Evolutionary conservation across 2,888 invertebrate species (phyloP), one percentile per base, ranked within the genome.

Genomic region (Conistra vaccinii): DNA sequence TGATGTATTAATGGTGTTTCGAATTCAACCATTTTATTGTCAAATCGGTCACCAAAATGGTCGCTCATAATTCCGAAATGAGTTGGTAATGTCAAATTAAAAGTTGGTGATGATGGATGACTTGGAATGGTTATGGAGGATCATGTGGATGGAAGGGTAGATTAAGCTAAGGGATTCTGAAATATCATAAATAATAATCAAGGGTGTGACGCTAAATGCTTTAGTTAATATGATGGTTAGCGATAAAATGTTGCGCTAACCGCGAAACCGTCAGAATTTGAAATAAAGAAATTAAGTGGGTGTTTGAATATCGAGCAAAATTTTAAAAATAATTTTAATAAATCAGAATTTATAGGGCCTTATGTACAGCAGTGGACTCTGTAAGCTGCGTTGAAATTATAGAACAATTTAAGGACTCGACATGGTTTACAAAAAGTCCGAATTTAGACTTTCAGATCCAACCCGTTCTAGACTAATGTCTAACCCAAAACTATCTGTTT

Each of bases 1-100:
- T 67, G 62, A 72, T 69, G 39, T 72, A 80, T 83, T 80, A 75
- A 78, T 83, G 69, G 74, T 72, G 76, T 81, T 85, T 62, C 39
- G 67, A 73, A 82, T 71, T 74, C 35, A 65, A 69, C 65, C 71
- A 77, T 68, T 77, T 79, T 62, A 61, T 42, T 61, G 55, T 61
- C 62, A 69, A 72, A 76, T 69, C 51, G 55, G 67, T 60, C 60
- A 73, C 63, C 72, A 75, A 72, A 78, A 76, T 76, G 63, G 58
- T 17, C 32, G 80, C 45, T 61, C 32, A 57, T 69, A 55, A 75
- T 75, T 75, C 1, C n/a, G 12, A 66, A 76, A 61, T 72, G 55
- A 80, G 65, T 69, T 69, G 29, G 53, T 66, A 67, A 58, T 83
- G 71, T 71, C 75, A 71, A 68, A 76, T 73, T 74, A 71, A 76